phyloP scores from a whole-genome alignment of 2,797 vertebrate genomes.

The Eospalax fontanierii region DNA sequence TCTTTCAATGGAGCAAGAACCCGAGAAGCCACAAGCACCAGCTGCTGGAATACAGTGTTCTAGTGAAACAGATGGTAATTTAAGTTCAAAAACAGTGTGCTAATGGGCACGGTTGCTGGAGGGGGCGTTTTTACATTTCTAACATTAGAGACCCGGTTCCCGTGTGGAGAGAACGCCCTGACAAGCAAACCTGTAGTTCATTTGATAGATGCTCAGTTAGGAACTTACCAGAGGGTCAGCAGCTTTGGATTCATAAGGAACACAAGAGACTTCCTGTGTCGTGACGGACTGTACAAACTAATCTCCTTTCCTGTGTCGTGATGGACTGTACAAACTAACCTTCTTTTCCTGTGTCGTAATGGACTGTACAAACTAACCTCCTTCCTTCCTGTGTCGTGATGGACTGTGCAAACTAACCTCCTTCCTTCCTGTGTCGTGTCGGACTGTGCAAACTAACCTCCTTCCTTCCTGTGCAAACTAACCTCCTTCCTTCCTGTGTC shows the following conservation, averaged over 20 bases:
- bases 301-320: neutral
- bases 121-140: neutral
- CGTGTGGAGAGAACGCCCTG: neutral
- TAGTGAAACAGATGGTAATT: slow-evolving; percentile 76
- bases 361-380: too few species aligned
- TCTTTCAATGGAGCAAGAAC: slow-evolving; percentile 92
- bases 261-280: neutral
- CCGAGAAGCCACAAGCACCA: slow-evolving; percentile 7
- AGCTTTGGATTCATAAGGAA: neutral
- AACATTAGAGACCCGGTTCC: neutral
- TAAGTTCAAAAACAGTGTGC: neutral
- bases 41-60: slow-evolving; percentile 57
- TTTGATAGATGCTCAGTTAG: slow-evolving; percentile 41
- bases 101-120: neutral
- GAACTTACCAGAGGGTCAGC: neutral
- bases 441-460: too few species aligned
- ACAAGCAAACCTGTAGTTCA: too few species aligned
- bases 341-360: too few species aligned
- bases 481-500: neutral
- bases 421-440: too few species aligned
- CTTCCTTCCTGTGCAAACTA: too few species aligned
- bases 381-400: too few species aligned
- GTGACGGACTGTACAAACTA: neutral
- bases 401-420: too few species aligned
- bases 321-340: too few species aligned